Evolutionary conservation across 2,888 invertebrate species (phyloP).

Genomic region (Cephalotes varians): DNA sequence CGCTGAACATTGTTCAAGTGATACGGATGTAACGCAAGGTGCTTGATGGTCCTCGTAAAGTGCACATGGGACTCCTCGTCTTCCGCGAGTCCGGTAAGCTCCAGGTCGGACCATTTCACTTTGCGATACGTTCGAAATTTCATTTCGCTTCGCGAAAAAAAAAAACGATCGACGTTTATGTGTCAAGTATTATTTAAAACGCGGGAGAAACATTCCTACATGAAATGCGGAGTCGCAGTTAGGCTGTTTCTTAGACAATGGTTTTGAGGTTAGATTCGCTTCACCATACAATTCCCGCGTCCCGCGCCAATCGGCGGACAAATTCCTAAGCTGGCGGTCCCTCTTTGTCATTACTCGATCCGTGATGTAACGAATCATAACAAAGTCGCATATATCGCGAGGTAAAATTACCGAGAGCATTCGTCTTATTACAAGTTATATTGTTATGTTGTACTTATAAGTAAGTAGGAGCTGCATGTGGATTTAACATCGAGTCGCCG

Average conservation of each 20-base stretch:
- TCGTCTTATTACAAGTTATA: too few relatives aligned
- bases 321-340: too few relatives aligned
- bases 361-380: not conserved
- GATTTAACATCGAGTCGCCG: not conserved
- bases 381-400: too few relatives aligned
- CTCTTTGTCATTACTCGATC: not conserved
- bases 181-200: too few relatives aligned
- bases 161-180: not conserved
- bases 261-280: too few relatives aligned
- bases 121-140: slow-evolving; percentile 62
- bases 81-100: slow-evolving; percentile 87
- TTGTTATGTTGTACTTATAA: not conserved
- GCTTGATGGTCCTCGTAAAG: slow-evolving; percentile 87
- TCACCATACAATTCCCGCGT: too few relatives aligned
- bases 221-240: too few relatives aligned
- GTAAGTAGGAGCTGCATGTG: not conserved
- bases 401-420: too few relatives aligned
- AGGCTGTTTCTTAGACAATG: too few relatives aligned
- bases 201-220: too few relatives aligned
- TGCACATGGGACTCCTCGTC: slow-evolving; percentile 88
- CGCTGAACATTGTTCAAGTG: slow-evolving; percentile 88
- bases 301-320: too few relatives aligned
- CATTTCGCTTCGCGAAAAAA: slow-evolving; percentile 73
- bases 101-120: slow-evolving; percentile 81
- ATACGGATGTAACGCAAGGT: slow-evolving; percentile 89